A percentile compares a stretch with the other conserved stretches of the same genome.
Evolutionary conservation across 2,888 invertebrate genomes (phyloP).

Genomic region (Taenaris catops): DNA sequence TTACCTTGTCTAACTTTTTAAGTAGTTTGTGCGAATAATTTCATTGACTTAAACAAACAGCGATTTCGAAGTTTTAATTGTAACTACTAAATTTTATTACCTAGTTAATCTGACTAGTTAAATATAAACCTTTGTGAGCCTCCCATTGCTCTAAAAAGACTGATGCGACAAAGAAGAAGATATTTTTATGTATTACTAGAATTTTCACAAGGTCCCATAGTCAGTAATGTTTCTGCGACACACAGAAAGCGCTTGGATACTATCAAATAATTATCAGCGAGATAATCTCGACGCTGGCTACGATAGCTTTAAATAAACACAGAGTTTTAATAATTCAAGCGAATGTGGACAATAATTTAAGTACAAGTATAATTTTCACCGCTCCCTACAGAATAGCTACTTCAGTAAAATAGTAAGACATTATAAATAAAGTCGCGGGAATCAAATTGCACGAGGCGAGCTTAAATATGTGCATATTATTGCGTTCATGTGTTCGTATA

Average conservation of each 20-base stretch:
- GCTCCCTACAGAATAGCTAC: constrained; percentile 46
- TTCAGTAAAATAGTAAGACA: constrained; percentile 64
- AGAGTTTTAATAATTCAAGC: constrained; percentile 43
- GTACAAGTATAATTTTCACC: constrained; percentile 45
- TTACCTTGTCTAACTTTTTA: no score
- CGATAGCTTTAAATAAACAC: constrained; percentile 30
- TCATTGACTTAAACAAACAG: no score
- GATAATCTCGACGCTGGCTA: constrained; percentile 26
- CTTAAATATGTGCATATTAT: constrained; percentile 74
- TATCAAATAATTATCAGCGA: constrained; percentile 28
- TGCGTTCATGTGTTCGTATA: constrained; percentile 61
- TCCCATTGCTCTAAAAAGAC: no score
- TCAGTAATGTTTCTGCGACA: constrained; percentile 17
- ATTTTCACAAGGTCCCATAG: no score
- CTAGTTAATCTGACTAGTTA: no score
- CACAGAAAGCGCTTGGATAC: constrained; percentile 15
- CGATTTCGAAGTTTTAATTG: no score
- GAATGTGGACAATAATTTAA: constrained; percentile 46
- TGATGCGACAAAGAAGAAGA: no score
- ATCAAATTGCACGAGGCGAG: constrained; percentile 63
- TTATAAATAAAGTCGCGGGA: constrained; percentile 52
- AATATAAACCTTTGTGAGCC: no score
- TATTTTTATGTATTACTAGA: no score
- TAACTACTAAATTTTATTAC: no score
- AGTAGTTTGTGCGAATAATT: no score